Evolutionary conservation across 2,113 vertebrate species (phyloP).

Genomic region (Trochalopteron elliotii): DNA sequence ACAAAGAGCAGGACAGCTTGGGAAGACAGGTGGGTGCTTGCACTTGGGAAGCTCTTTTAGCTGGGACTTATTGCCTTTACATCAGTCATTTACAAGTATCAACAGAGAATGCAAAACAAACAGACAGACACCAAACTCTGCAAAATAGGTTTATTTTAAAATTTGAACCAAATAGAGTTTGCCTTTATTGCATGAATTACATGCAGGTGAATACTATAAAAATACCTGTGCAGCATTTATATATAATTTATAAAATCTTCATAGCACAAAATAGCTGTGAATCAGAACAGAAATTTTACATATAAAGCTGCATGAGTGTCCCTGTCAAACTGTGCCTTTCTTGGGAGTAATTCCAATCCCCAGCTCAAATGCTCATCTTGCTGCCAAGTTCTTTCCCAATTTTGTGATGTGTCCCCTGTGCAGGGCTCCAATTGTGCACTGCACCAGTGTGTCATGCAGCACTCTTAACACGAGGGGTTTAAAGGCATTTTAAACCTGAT

Average conservation of each 20-base stretch:
- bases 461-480: background rate
- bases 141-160: conserved; percentile 51
- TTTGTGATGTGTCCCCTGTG: background rate
- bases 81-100: background rate
- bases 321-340: background rate
- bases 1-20: background rate
- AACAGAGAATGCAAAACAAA: background rate
- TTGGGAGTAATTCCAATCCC: background rate
- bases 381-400: background rate
- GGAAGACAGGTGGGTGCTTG: background rate
- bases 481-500: background rate
- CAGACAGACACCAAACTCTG: background rate
- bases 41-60: background rate
- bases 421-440: background rate
- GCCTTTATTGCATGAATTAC: background rate
- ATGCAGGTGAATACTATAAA: conserved; percentile 21
- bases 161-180: background rate
- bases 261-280: background rate
- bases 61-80: background rate
- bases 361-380: background rate
- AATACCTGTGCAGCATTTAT: background rate
- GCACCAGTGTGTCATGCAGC: background rate
- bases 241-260: background rate
- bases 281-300: background rate
- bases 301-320: background rate